Percentiles rank a stretch among this genome's conserved stretches.
phyloP scores from a whole-genome alignment of 2,888 invertebrate species.

The Criorhina ranunculi region DNA sequence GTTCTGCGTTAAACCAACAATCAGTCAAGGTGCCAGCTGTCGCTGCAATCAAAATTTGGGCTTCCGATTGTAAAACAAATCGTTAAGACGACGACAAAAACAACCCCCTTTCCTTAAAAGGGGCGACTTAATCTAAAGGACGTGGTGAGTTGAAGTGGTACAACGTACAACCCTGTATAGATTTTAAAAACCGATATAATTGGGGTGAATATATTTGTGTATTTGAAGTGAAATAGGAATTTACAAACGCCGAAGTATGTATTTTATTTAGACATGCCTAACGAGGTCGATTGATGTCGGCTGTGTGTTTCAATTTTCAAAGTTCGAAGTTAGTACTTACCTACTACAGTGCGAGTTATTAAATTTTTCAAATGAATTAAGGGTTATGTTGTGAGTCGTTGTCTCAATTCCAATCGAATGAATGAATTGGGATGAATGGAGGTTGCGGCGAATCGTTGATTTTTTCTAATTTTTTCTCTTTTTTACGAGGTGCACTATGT shows the following conservation, averaged over 20 bases:
- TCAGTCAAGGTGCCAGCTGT: conserved; percentile 64
- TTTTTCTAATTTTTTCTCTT: background rate
- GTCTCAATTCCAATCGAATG: conserved; percentile 36
- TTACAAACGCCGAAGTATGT: background rate
- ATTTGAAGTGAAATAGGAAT: conserved; percentile 33
- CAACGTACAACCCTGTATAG: conserved; percentile 57
- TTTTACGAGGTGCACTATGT: conserved; percentile 15
- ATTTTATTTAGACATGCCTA: conserved; percentile 23
- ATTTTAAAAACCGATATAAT: conserved; percentile 40
- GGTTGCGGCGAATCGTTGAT: conserved; percentile 7
- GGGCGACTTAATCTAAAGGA: conserved; percentile 48
- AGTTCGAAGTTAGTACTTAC: background rate
- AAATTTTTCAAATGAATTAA: background rate
- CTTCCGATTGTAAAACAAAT: conserved; percentile 53
- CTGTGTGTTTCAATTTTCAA: background rate
- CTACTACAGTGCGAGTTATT: conserved; percentile 12
- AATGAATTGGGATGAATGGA: conserved; percentile 68
- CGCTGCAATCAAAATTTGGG: conserved; percentile 53
- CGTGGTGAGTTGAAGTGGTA: conserved; percentile 61
- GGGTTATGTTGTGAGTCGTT: conserved; percentile 7
- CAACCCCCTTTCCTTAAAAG: conserved; percentile 43
- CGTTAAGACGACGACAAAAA: conserved; percentile 22
- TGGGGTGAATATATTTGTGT: conserved; percentile 54
- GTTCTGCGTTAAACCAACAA: conserved; percentile 41
- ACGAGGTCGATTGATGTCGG: conserved; percentile 30